phyloP scores from a whole-genome alignment of 1,140 invertebrate species.

The Ectropis grisescens region DNA sequence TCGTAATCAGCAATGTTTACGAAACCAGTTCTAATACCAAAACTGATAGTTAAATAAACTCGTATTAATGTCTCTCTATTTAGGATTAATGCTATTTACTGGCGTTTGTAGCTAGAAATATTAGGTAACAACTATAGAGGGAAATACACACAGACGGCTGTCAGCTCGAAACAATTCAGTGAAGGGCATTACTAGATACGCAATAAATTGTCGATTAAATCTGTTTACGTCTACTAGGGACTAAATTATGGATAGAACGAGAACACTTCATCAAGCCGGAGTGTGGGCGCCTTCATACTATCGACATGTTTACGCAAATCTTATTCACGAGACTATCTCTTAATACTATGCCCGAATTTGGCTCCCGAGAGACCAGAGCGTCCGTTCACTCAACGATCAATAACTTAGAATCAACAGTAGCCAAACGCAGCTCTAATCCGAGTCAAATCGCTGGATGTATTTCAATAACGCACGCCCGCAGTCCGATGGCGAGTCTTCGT shows the following conservation, averaged over 20 bases:
- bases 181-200: constrained; percentile 12
- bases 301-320: constrained; percentile 43
- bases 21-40: too few species aligned
- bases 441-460: constrained; percentile 46
- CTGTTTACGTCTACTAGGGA: constrained; percentile 6
- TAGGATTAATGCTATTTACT: too few species aligned
- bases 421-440: constrained; percentile 52
- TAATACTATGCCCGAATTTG: constrained; percentile 23
- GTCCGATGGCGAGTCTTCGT: constrained; percentile 10
- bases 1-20: too few species aligned
- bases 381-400: constrained; percentile 23
- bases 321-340: constrained; percentile 32
- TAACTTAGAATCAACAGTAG: constrained; percentile 59
- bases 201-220: constrained; percentile 17
- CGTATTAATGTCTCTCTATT: too few species aligned
- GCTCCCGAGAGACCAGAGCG: constrained; percentile 2
- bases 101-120: too few species aligned
- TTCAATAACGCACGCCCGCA: constrained; percentile 48
- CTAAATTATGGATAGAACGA: constrained; percentile 9
- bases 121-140: too few species aligned
- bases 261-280: too few species aligned
- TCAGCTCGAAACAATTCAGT: constrained; percentile 1
- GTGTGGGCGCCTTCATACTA: constrained; percentile 12
- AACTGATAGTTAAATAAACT: too few species aligned
- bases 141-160: too few species aligned